These are phyloP conservation scores for Ceratothoa steindachneri DNA, from an alignment of 2,888 invertebrate species.

Conservation along the genomic window DNA sequence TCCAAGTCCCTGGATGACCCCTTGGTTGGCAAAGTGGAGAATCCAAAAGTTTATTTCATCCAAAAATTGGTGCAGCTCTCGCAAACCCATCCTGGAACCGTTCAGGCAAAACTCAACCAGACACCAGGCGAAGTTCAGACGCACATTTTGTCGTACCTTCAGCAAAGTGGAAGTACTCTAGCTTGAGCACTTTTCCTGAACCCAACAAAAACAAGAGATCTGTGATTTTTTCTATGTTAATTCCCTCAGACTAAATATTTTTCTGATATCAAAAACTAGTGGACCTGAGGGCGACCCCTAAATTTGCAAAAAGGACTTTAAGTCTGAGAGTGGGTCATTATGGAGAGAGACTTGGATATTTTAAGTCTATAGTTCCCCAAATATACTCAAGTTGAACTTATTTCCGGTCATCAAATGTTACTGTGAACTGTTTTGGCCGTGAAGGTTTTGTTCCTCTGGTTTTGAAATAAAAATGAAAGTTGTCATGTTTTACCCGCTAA, in stretches of 20 bases:
- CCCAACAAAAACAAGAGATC: not conserved
- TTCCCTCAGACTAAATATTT: not conserved
- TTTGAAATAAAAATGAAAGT: too few species aligned
- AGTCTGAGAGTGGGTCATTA: too few species aligned
- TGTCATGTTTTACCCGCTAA: too few species aligned
- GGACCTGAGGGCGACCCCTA: too few species aligned
- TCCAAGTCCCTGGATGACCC: conserved; percentile 71
- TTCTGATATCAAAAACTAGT: not conserved
- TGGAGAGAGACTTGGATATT: too few species aligned
- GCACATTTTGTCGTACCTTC: not conserved
- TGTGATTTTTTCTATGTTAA: not conserved
- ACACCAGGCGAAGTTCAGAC: not conserved
- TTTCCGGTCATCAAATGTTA: too few species aligned
- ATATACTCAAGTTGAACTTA: too few species aligned
- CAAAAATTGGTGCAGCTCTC: conserved; percentile 68
- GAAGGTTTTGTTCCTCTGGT: too few species aligned
- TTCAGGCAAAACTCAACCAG: conserved; percentile 53
- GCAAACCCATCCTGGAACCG: conserved; percentile 63
- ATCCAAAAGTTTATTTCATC: conserved; percentile 70
- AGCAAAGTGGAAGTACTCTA: not conserved
- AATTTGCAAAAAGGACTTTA: too few species aligned
- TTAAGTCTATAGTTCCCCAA: too few species aligned
- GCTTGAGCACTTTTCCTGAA: not conserved
- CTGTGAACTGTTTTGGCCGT: too few species aligned
- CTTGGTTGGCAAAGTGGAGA: conserved; percentile 64